Base-by-base conservation (phyloP, 2,113 vertebrate genomes). In the Pipa parva region DNA sequence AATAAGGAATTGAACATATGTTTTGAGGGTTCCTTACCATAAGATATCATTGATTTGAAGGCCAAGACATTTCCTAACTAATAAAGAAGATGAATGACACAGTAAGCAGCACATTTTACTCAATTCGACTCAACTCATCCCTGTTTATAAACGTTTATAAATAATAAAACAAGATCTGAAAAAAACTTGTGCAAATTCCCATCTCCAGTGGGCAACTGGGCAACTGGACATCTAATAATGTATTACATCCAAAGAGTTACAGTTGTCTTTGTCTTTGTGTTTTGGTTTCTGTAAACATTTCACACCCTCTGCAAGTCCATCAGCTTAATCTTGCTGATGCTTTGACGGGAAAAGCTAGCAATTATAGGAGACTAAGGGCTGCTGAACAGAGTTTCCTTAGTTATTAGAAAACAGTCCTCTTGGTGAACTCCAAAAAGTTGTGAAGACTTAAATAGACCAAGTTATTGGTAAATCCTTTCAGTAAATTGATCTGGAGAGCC, bases 61-160 rank as follows among this genome's bases (percentile, higher is more conserved):
- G n/a, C n/a, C n/a, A n/a, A n/a, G n/a, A n/a, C n/a, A n/a, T n/a
- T n/a, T n/a, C n/a, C 17, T 7, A 42, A n/a, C n/a, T n/a, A 42
- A n/a, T 13, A 42, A 36, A 36, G 33, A 36, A 36, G 7, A 20
- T 59, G 26, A 60, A 42, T 20, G 48, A 70, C 57, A 54, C 57
- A 54, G 54, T 54, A 61, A 60, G 58, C 48, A 50, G 55, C 31
- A 36, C 29, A 4, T 46, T 17, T 18, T 48, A 42, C 59, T 46
- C 58, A n/a, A n/a, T n/a, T n/a, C n/a, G n/a, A n/a, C 54, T 52
- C 28, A 70, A 70, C 18, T 31, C 58, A 70, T 70, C 49, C 61
- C 48, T 37, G 48, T 70, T 54, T 70, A 70, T 70, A 61, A 70
- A 70, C 66, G 54, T 54, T 61, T 70, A 70, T 70, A 70, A 70